phyloP scores from a whole-genome alignment of 2,797 vertebrate species.

The Avahi laniger region DNA sequence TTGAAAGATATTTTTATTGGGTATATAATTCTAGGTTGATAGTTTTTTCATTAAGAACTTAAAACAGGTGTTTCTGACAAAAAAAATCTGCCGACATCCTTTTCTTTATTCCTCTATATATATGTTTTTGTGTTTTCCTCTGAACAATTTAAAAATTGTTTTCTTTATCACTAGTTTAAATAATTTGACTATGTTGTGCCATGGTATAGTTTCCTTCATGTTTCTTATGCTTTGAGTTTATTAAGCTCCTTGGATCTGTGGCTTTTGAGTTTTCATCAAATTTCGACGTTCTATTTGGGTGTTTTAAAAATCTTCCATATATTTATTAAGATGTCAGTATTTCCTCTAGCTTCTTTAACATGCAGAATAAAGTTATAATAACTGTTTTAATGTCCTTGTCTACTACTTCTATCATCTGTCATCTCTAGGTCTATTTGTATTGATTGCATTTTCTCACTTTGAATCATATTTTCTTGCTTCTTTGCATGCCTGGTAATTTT shows the following conservation, averaged over 20 bases:
- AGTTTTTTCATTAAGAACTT: not conserved
- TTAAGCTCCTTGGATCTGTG: not conserved
- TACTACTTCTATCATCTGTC: not conserved
- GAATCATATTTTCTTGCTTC: not conserved
- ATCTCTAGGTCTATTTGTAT: not conserved
- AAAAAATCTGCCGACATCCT: not conserved
- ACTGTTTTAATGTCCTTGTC: not conserved
- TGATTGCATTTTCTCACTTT: not conserved
- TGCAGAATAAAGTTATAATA: not conserved
- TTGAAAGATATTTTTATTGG: not conserved
- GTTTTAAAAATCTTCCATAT: not conserved
- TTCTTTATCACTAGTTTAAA: not conserved
- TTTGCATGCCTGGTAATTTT: not conserved
- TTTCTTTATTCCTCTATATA: not conserved
- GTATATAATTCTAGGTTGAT: not conserved
- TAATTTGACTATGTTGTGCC: not conserved
- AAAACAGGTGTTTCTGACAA: not conserved
- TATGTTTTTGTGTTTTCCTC: not conserved
- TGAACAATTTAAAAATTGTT: not conserved
- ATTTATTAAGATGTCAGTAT: not conserved
- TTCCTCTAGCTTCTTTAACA: not conserved
- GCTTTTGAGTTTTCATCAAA: conserved; percentile 14
- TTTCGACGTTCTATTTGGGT: not conserved
- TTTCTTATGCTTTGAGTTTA: not conserved
- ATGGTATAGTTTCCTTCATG: not conserved